Evolutionary conservation across 2,113 vertebrate genomes (phyloP).

Genomic region (Apteryx mantelli): DNA sequence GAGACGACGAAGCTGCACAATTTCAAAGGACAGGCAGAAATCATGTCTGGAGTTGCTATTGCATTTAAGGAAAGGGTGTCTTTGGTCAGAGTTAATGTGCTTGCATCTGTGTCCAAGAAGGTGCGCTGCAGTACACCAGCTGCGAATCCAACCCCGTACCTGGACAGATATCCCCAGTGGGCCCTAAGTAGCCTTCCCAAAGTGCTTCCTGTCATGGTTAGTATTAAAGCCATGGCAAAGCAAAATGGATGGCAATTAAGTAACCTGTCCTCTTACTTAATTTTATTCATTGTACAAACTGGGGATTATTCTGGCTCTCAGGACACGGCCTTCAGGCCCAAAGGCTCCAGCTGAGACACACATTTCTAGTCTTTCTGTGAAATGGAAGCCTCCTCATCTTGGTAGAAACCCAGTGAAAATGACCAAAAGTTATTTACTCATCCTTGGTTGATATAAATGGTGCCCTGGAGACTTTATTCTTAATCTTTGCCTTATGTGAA

Average conservation of each 20-base stretch:
- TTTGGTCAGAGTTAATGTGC: neutral
- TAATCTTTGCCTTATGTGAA: neutral
- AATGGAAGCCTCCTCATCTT: too few relatives aligned
- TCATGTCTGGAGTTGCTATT: neutral
- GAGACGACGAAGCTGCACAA: neutral
- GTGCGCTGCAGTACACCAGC: neutral
- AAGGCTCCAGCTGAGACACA: neutral
- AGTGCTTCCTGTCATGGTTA: neutral
- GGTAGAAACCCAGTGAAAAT: neutral
- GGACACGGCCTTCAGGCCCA: neutral
- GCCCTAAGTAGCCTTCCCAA: neutral
- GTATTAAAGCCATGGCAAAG: neutral
- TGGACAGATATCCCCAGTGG: neutral
- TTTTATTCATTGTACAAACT: neutral
- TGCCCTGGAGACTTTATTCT: neutral
- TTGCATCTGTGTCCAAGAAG: neutral
- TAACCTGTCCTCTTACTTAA: neutral
- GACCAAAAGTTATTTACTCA: neutral
- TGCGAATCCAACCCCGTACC: neutral
- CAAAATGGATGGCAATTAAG: neutral
- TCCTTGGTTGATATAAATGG: neutral
- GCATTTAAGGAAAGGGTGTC: neutral
- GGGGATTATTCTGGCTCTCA: neutral
- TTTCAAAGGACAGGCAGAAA: neutral
- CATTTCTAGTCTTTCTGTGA: neutral